These are phyloP conservation scores for Pogonomyrmex californicus DNA, from an alignment of 1,140 invertebrate species.

Conservation along the genomic window DNA sequence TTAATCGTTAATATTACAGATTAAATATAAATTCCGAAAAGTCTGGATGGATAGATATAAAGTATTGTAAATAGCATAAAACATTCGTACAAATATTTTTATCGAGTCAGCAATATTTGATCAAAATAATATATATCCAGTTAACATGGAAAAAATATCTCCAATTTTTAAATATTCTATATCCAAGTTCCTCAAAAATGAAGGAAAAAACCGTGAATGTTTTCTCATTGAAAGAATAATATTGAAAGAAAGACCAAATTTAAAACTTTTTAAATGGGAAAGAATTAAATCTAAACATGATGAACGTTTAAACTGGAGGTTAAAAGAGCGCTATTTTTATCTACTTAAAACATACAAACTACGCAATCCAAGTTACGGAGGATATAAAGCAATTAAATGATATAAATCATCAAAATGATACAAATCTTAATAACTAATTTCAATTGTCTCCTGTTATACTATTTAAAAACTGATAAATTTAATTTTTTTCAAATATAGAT, in stretches of 20 bases:
- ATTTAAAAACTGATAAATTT: background rate
- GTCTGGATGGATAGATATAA: background rate
- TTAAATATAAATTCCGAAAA: constrained; percentile 14
- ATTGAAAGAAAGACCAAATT: background rate
- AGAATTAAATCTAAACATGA: constrained; percentile 15
- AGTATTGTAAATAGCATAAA: background rate
- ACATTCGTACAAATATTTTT: constrained; percentile 14
- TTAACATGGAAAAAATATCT: constrained; percentile 25
- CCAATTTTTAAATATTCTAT: background rate
- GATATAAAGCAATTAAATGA: background rate
- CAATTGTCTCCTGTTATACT: background rate
- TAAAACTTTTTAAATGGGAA: background rate
- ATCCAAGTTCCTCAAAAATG: background rate
- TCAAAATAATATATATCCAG: background rate
- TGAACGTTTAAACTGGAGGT: background rate
- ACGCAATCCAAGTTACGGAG: background rate
- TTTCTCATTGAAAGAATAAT: constrained; percentile 29
- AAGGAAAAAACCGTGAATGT: background rate
- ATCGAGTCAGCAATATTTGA: background rate
- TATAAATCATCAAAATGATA: background rate
- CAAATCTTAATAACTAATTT: background rate
- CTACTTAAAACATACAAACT: background rate
- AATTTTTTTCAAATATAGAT: background rate
- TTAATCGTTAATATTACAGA: background rate
- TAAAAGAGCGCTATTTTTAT: background rate